Conservation (phyloP, 2,888 invertebrate genomes). For the Amphiduros pacificus region DNA sequence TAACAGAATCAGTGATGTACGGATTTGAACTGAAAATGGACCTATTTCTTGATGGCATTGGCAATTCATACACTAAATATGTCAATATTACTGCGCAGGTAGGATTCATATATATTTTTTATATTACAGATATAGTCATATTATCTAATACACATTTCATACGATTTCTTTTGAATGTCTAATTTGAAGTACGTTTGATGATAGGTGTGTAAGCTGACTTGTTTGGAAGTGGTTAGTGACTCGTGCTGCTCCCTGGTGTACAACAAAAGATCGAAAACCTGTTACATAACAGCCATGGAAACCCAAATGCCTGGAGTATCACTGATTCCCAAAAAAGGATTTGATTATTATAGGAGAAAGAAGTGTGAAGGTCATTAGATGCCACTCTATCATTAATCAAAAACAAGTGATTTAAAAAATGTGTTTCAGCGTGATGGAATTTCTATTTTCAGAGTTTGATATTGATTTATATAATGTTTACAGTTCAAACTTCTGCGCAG, state of each 20-base stretch:
- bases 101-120: too few species aligned
- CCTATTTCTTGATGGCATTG: slow-evolving; percentile 22
- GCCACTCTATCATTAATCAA: background rate
- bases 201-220: slow-evolving; percentile 23
- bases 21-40: slow-evolving; percentile 17
- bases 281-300: slow-evolving; percentile 28
- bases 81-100: slow-evolving; percentile 24
- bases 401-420: background rate
- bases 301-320: slow-evolving; percentile 15
- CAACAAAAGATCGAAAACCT: slow-evolving; percentile 17
- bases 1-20: slow-evolving; percentile 11
- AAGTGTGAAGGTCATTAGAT: slow-evolving; percentile 27
- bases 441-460: background rate
- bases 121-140: too few species aligned
- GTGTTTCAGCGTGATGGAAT: background rate
- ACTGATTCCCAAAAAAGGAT: slow-evolving; percentile 10
- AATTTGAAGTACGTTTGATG: too few species aligned
- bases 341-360: slow-evolving; percentile 27
- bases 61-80: slow-evolving; percentile 22
- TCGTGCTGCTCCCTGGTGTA: slow-evolving; percentile 31
- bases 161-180: too few species aligned
- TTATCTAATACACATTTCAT: too few species aligned
- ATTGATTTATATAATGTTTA: background rate
- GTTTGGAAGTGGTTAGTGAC: slow-evolving; percentile 23
- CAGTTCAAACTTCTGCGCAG: slow-evolving; percentile 22